Percentiles rank a stretch among this genome's conserved stretches.
These are phyloP conservation scores for Agrochola lota DNA, from an alignment of 2,888 invertebrate species.

Conservation along the genomic window DNA sequence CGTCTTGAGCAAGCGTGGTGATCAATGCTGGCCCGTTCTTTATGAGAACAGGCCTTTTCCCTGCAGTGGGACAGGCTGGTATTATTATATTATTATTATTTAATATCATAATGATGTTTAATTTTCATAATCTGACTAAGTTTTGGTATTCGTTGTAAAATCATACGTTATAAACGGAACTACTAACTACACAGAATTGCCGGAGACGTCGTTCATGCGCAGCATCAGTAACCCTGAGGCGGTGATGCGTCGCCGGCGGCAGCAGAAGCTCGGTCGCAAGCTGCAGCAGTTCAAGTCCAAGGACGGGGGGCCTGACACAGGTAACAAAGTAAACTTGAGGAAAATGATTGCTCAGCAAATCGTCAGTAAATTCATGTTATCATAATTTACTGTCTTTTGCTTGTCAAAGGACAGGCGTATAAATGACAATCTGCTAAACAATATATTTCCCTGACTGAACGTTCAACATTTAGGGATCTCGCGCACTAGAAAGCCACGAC, in stretches of 20 bases:
- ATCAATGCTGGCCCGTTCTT: no score
- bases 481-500: no score
- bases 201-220: slow-evolving; percentile 99
- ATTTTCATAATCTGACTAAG: not conserved
- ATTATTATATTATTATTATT: not conserved
- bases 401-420: no score
- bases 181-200: slow-evolving; percentile 92
- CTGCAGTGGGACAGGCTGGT: no score
- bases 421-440: not conserved
- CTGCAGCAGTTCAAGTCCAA: slow-evolving; percentile 98
- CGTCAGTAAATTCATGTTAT: not conserved
- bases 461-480: not conserved
- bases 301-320: slow-evolving; percentile 98
- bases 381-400: not conserved
- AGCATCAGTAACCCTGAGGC: slow-evolving; percentile 99
- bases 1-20: no score
- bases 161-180: no score
- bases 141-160: not conserved
- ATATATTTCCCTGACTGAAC: not conserved
- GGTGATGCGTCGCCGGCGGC: slow-evolving; percentile 98
- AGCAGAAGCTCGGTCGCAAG: slow-evolving; percentile 99
- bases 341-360: not conserved
- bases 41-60: no score
- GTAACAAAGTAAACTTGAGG: slow-evolving; percentile 72
- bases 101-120: not conserved